Evolutionary conservation across 2,888 invertebrate genomes (phyloP), one percentile per base, ranked within the genome.

Genomic region (Pseudeuparius sepicola): DNA sequence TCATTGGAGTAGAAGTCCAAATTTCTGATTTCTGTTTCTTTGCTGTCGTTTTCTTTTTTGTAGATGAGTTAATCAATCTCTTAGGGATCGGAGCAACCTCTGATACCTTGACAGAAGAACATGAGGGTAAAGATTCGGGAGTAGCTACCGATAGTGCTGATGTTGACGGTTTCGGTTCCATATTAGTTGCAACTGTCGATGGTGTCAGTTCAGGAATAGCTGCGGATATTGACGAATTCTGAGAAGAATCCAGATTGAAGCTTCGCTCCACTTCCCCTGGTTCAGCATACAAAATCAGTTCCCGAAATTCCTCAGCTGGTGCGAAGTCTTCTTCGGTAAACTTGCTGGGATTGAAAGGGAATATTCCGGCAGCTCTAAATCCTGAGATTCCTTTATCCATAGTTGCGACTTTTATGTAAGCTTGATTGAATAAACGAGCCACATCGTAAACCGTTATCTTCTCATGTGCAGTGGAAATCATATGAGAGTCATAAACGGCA

Each of bases 361-460:
- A 39, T 24, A 43, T 39, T 31, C 36, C 40, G n/a, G 37, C 24
- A 24, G 40, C 23, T 37, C 31, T 37, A 31, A 43, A 42, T 23
- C 43, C 40, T 29, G 37, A 42, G 24, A 40, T 28, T 30, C 35
- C 41, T n/a, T n/a, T n/a, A n/a, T n/a, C n/a, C n/a, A 43, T 31
- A 18, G 41, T 37, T 31, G 42, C 39, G 6, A 33, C 26, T 13
- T 33, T 33, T 4, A 25, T 32, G 14, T 32, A 44, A 14, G 41
- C 37, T 34, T 37, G 29, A 25, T 45, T 41, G 14, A 43, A 45
- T 23, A 43, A 34, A 28, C 31, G 20, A 35, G 43, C 40, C 12
- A 44, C 23, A 18, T 43, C 39, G 10, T 44, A 43, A 6, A 34
- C 28, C 14, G 39, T 36, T 31, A 43, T 45, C 31, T 32, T 41